These are phyloP conservation scores for Dromius quadrimaculatus DNA, from an alignment of 2,888 invertebrate species.

Conservation along the genomic window DNA sequence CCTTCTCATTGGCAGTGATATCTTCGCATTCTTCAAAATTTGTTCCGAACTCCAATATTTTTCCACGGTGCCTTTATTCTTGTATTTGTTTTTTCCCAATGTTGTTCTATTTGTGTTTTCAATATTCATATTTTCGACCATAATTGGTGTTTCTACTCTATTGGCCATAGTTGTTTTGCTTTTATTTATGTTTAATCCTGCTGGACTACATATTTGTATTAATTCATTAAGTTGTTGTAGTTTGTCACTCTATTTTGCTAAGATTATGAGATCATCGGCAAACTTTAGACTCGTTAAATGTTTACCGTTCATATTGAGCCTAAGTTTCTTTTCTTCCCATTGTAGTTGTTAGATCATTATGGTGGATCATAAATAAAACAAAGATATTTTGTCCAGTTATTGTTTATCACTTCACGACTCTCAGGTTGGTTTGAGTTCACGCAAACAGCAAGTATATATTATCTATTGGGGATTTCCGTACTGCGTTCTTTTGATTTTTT, in stretches of 20 bases:
- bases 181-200: not conserved
- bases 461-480: too few relatives aligned
- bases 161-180: not conserved
- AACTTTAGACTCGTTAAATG: not conserved
- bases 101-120: not conserved
- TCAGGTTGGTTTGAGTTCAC: too few relatives aligned
- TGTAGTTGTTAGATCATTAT: too few relatives aligned
- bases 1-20: not conserved
- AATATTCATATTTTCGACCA: not conserved
- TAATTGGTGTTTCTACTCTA: not conserved
- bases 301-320: not conserved
- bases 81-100: not conserved
- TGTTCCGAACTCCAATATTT: constrained; percentile 3
- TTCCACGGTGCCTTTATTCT: not conserved
- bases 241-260: not conserved
- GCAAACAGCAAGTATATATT: too few relatives aligned
- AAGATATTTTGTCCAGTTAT: too few relatives aligned
- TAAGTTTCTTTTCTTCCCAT: not conserved
- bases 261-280: not conserved
- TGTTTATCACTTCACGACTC: too few relatives aligned
- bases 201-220: not conserved
- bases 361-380: too few relatives aligned
- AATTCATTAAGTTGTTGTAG: not conserved
- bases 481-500: too few relatives aligned
- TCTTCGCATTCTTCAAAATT: constrained; percentile 2